A percentile compares a stretch with the other conserved stretches of the same genome.
These are phyloP conservation scores for Cheilosia urbana DNA, from an alignment of 2,888 invertebrate species.

Conservation along the genomic window DNA sequence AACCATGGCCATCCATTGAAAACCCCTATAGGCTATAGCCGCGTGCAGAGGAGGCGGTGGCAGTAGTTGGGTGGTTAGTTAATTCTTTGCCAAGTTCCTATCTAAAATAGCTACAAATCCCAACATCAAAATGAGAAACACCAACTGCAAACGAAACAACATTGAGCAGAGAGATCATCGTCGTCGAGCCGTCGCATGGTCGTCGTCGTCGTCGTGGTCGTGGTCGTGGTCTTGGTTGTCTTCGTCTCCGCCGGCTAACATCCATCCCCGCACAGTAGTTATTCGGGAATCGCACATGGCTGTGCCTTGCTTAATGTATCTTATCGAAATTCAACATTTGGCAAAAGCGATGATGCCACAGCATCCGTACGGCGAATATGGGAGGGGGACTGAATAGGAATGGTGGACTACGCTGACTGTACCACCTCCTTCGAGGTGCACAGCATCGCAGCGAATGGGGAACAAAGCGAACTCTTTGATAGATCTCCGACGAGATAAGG, in stretches of 20 bases:
- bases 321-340: constrained; percentile 77
- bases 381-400: constrained; percentile 26
- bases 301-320: constrained; percentile 76
- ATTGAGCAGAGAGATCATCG: constrained; percentile 63
- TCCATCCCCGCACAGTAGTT: constrained; percentile 75
- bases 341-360: constrained; percentile 72
- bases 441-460: constrained; percentile 68
- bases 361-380: constrained; percentile 31
- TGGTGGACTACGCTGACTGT: constrained; percentile 48
- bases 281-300: constrained; percentile 76
- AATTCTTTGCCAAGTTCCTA: constrained; percentile 74
- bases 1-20: constrained; percentile 18
- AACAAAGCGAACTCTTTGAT: constrained; percentile 80
- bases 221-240: constrained; percentile 27
- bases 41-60: constrained; percentile 10
- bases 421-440: constrained; percentile 69
- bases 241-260: constrained; percentile 44
- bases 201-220: constrained; percentile 7
- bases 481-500: constrained; percentile 84
- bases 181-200: constrained; percentile 15
- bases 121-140: constrained; percentile 75
- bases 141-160: constrained; percentile 64
- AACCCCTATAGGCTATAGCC: constrained; percentile 10
- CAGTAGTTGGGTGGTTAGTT: constrained; percentile 73
- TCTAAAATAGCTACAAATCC: constrained; percentile 76